Percentiles rank a stretch among this genome's conserved stretches.
phyloP scores from a whole-genome alignment of 2,113 vertebrate species.

The Chauna torquata region DNA sequence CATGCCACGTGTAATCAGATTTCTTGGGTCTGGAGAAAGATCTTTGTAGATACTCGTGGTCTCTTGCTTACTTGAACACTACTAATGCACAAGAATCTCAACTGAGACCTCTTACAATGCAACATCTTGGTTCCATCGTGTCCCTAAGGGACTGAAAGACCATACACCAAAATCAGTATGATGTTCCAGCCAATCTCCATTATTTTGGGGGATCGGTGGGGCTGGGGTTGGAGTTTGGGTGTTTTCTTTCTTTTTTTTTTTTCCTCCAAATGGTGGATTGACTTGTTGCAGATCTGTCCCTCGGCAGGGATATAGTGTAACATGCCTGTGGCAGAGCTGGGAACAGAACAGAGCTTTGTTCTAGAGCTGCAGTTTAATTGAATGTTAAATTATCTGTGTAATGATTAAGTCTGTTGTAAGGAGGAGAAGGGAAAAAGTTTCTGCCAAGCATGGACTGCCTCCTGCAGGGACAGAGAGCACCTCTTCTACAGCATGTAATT shows the following conservation, averaged over 20 bases:
- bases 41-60: not conserved
- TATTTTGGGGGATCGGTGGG: not conserved
- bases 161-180: not conserved
- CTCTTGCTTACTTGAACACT: not conserved
- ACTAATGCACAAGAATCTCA: not conserved
- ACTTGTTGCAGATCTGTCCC: not conserved
- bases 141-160: not conserved
- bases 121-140: not conserved
- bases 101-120: not conserved
- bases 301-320: not conserved
- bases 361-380: not conserved
- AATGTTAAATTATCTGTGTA: not conserved
- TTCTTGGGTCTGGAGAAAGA: not conserved
- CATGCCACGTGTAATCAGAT: not conserved
- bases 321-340: not conserved
- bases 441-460: not conserved
- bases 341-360: not conserved
- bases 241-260: no score
- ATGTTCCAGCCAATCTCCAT: not conserved
- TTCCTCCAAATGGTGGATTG: not conserved
- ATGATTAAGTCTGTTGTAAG: not conserved
- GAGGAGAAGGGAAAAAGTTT: not conserved
- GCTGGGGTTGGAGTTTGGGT: not conserved
- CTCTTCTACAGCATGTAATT: not conserved
- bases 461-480: not conserved